Evolutionary conservation across 2,113 vertebrate species (phyloP).

Genomic region (Tyto alba): DNA sequence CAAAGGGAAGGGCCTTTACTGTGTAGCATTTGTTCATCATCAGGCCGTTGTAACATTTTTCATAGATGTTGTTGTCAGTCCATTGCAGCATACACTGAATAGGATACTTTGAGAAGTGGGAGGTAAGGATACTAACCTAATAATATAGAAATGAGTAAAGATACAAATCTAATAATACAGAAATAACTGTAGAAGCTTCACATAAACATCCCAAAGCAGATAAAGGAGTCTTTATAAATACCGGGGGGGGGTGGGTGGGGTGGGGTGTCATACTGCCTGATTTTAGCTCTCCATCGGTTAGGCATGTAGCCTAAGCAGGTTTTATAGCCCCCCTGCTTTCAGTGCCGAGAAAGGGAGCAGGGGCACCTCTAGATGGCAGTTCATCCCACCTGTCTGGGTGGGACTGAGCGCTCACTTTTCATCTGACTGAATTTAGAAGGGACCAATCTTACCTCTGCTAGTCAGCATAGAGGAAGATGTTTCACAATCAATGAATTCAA

Average conservation of each 20-base stretch:
- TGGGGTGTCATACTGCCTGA: background rate
- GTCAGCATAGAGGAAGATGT: background rate
- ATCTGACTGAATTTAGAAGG: background rate
- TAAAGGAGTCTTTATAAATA: background rate
- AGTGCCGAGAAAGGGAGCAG: background rate
- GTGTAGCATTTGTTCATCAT: background rate
- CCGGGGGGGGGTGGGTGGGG: rapidly evolving
- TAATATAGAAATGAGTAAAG: background rate
- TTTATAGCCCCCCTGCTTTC: background rate
- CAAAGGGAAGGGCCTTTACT: background rate
- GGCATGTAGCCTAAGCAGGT: background rate
- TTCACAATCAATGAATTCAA: background rate
- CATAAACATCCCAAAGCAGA: background rate
- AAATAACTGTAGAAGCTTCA: background rate
- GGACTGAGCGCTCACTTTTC: background rate
- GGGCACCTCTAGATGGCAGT: background rate
- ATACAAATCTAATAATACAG: background rate
- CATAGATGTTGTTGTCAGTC: background rate
- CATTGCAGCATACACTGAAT: background rate
- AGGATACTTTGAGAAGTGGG: background rate
- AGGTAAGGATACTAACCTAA: background rate
- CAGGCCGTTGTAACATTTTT: background rate
- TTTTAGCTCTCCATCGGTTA: background rate
- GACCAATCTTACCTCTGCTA: background rate
- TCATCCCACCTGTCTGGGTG: background rate